Evolutionary conservation across 2,113 vertebrate genomes (phyloP).

Genomic region (Actenoides lindsayi): DNA sequence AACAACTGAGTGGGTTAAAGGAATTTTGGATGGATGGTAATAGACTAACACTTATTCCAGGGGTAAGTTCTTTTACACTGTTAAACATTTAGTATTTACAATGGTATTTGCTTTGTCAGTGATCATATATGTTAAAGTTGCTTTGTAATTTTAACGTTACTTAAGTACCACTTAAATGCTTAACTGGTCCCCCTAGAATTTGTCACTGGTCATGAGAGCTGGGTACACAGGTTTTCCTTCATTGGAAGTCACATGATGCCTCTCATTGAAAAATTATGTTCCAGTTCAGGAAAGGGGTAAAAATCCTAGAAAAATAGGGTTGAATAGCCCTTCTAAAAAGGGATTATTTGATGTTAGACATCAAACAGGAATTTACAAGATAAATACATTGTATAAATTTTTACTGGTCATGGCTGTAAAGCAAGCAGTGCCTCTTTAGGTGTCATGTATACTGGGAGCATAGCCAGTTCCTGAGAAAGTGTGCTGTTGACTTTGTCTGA

Average conservation of each 20-base stretch:
- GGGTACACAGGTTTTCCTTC: not conserved
- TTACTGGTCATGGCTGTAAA: not conserved
- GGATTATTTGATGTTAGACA: not conserved
- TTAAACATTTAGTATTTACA: not conserved
- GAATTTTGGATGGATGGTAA: constrained; percentile 99
- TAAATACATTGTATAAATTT: not conserved
- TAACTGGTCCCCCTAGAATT: not conserved
- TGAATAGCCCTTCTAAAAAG: not conserved
- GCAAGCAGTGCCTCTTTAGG: not conserved
- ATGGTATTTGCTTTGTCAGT: not conserved
- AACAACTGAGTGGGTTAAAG: constrained; percentile 92
- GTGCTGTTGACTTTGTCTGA: not conserved
- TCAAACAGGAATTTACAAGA: not conserved
- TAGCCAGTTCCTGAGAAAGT: not conserved
- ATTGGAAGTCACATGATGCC: not conserved
- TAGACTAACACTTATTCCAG: constrained; percentile 93
- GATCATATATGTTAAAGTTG: not conserved
- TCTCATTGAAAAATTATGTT: not conserved
- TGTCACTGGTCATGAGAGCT: not conserved
- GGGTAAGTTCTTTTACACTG: constrained; percentile 80
- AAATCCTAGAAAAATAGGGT: not conserved
- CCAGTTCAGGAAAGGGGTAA: not conserved
- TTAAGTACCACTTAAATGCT: not conserved
- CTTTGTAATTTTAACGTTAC: not conserved
- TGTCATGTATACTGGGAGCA: not conserved